phyloP scores from a whole-genome alignment of 2,113 vertebrate species.

The Varanus komodoensis region DNA sequence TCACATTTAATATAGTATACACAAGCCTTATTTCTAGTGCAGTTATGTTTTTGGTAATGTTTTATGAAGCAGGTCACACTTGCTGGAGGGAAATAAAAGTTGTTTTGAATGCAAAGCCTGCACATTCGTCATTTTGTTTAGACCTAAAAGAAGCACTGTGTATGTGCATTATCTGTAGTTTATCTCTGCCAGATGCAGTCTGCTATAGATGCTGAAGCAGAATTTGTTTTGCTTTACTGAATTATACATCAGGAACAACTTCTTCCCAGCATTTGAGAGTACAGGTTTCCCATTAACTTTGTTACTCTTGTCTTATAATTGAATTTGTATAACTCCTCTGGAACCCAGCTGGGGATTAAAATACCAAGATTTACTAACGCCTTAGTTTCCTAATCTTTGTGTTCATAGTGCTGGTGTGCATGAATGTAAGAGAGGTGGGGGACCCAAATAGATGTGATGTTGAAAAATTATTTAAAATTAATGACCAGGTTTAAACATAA shows the following conservation, averaged over 20 bases:
- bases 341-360: slow-evolving; percentile 19
- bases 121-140: slow-evolving; percentile 16
- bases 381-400: not conserved
- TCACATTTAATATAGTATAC: not conserved
- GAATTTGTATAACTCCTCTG: slow-evolving; percentile 29
- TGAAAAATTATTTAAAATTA: not conserved
- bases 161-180: slow-evolving; percentile 16
- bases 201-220: slow-evolving; percentile 12
- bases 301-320: slow-evolving; percentile 29
- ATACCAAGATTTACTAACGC: not conserved
- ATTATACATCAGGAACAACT: slow-evolving; percentile 32
- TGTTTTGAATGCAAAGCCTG: slow-evolving; percentile 32
- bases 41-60: slow-evolving; percentile 21
- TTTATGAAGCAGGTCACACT: slow-evolving; percentile 24
- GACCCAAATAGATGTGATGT: not conserved
- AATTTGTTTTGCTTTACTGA: slow-evolving; percentile 40
- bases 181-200: slow-evolving; percentile 19
- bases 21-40: slow-evolving; percentile 40
- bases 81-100: slow-evolving; percentile 30
- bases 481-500: not conserved
- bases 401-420: not conserved
- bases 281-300: slow-evolving; percentile 28
- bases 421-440: not conserved
- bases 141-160: slow-evolving; percentile 21
- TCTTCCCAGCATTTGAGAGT: slow-evolving; percentile 6